Evolutionary conservation across 2,113 vertebrate species (phyloP).

Genomic region (Brevimyrus niger): DNA sequence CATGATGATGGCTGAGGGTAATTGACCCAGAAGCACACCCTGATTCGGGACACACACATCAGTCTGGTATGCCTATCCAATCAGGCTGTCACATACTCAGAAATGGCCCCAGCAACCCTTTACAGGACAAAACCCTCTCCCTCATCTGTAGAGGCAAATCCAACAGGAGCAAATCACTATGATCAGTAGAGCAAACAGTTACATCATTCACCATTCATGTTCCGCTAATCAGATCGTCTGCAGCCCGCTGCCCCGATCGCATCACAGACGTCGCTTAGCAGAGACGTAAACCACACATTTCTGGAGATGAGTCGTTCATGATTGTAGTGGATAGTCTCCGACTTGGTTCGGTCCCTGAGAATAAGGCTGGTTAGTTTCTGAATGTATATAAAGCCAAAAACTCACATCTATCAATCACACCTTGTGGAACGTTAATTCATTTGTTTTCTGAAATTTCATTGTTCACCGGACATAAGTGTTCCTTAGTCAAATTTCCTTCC

Average conservation of each 20-base stretch:
- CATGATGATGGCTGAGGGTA: neutral
- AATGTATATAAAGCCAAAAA: neutral
- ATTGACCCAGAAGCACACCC: neutral
- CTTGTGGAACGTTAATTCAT: neutral
- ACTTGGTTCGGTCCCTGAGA: neutral
- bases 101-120: neutral
- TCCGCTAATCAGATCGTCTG: constrained; percentile 1
- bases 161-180: constrained; percentile 19
- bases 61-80: neutral
- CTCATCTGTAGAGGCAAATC: neutral
- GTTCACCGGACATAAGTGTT: neutral
- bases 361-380: neutral
- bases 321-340: neutral
- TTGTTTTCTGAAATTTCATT: no score
- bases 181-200: constrained; percentile 22
- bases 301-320: neutral
- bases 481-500: neutral
- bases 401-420: neutral
- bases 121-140: neutral
- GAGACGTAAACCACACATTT: neutral
- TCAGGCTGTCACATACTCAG: neutral
- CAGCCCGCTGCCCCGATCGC: neutral
- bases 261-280: neutral
- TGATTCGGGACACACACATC: neutral
- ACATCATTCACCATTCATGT: constrained; percentile 8